Evolutionary conservation across 2,888 invertebrate species (phyloP).

Genomic region (Gisinianus flammeolus): DNA sequence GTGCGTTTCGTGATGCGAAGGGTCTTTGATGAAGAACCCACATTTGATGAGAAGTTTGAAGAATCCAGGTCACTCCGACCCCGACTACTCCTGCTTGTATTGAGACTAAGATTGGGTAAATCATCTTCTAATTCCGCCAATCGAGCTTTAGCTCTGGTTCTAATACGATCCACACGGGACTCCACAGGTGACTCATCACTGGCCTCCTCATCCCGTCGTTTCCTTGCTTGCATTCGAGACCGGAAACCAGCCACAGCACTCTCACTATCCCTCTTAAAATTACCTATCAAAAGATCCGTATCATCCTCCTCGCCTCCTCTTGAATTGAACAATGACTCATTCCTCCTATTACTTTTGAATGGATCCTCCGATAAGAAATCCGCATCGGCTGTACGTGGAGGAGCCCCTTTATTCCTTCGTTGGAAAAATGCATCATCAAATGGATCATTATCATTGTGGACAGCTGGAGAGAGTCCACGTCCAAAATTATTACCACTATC

Average conservation of each 20-base stretch:
- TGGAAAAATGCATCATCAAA: slow-evolving; percentile 52
- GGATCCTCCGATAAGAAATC: slow-evolving; percentile 55
- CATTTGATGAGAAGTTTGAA: not conserved
- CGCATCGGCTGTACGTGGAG: slow-evolving; percentile 48
- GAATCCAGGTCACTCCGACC: slow-evolving; percentile 18
- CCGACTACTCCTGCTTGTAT: slow-evolving; percentile 21
- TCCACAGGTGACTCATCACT: slow-evolving; percentile 43
- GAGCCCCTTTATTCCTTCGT: slow-evolving; percentile 40
- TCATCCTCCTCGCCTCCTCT: slow-evolving; percentile 40
- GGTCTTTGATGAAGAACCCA: slow-evolving; percentile 42
- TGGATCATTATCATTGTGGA: slow-evolving; percentile 47
- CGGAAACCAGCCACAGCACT: slow-evolving; percentile 51
- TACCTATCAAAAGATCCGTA: slow-evolving; percentile 52
- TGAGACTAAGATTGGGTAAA: slow-evolving; percentile 42
- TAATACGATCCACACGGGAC: slow-evolving; percentile 50
- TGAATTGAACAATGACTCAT: slow-evolving; percentile 2
- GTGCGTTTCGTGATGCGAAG: slow-evolving; percentile 49
- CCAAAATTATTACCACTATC: slow-evolving; percentile 5
- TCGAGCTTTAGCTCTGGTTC: slow-evolving; percentile 53
- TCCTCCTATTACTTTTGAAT: slow-evolving; percentile 39
- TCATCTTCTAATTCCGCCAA: slow-evolving; percentile 54
- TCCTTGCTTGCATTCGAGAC: slow-evolving; percentile 43
- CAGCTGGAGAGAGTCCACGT: slow-evolving; percentile 24
- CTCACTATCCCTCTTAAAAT: slow-evolving; percentile 49
- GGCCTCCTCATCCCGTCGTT: slow-evolving; percentile 41